phyloP scores from a whole-genome alignment of 2,113 vertebrate species.

The Zosterops hypoxanthus region DNA sequence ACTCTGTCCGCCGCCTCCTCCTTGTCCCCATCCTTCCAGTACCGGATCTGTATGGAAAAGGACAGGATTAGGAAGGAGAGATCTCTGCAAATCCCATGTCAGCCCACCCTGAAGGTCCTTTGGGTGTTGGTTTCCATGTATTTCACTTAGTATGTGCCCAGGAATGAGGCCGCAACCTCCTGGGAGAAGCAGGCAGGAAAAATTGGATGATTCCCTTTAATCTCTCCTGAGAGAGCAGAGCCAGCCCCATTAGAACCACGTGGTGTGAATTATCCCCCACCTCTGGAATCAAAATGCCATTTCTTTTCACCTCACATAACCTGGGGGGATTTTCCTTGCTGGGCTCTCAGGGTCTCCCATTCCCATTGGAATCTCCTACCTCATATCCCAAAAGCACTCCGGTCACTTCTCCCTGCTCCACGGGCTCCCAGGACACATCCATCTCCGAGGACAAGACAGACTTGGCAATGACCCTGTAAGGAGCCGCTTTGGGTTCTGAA shows the following conservation, averaged over 20 bases:
- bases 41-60: constrained; percentile 82
- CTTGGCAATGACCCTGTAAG: constrained; percentile 83
- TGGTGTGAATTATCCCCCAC: not conserved
- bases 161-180: not conserved
- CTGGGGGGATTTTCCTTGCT: not conserved
- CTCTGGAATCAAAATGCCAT: not conserved
- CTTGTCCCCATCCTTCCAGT: constrained; percentile 92
- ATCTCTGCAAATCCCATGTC: not conserved
- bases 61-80: not conserved
- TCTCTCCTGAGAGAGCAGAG: not conserved
- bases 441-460: constrained; percentile 89
- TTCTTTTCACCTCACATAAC: not conserved
- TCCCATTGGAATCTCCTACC: constrained; percentile 68
- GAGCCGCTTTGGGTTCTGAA: constrained; percentile 87
- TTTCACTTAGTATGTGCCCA: not conserved
- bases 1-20: constrained; percentile 93
- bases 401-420: constrained; percentile 79
- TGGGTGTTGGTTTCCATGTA: fast-evolving
- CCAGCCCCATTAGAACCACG: not conserved
- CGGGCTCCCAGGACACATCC: constrained; percentile 90
- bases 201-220: not conserved
- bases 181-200: not conserved
- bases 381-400: constrained; percentile 92
- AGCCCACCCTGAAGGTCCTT: not conserved
- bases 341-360: not conserved